Evolutionary conservation across 2,888 invertebrate species (phyloP), one percentile per base, ranked within the genome.

Genomic region (Bombylius discolor): DNA sequence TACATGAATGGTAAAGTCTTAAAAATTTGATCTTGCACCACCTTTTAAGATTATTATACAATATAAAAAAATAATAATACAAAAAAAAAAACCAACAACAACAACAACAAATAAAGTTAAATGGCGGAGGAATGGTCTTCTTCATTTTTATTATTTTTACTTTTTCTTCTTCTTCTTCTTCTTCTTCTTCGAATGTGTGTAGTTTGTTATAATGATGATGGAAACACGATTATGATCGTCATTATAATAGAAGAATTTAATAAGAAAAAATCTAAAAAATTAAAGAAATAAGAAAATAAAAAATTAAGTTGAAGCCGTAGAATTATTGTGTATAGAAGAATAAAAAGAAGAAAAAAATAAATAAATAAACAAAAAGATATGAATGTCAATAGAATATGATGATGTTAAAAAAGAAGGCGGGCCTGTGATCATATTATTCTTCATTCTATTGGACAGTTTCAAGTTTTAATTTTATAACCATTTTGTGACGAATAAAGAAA

Each of bases 361-460:
- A 42, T 11, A 11, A 11, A 11, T 42, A 42, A 11, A 11, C 12
- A 42, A 11, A 11, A 11, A 42, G 8, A 11, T 42, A 42, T 42
- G 39, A 11, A 42, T 42, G 12, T 11, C 39, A 11, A 42, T 42
- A 39, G 55, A 51, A 46, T 47, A 23, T 23, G 23, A 23, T 23
- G 39, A 47, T 51, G 13, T 45, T 44, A 42, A 47, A 34, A 50
- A 55, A 55, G 55, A 47, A 46, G 55, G 55, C 55, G 55, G 55
- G 47, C 45, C 55, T 51, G 39, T 42, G 51, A 55, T 55, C 32
- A 34, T 49, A 55, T 39, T 42, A 42, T 42, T 11, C 23, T 54
- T 44, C 39, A 55, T 13, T 55, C 45, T 50, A 55, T 55, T 55
- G 55, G 55, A 55, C 55, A 55, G 50, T 36, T 55, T 11, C 55